phyloP scores from a whole-genome alignment of 2,888 invertebrate species.

The Drosophila mayaguana region DNA sequence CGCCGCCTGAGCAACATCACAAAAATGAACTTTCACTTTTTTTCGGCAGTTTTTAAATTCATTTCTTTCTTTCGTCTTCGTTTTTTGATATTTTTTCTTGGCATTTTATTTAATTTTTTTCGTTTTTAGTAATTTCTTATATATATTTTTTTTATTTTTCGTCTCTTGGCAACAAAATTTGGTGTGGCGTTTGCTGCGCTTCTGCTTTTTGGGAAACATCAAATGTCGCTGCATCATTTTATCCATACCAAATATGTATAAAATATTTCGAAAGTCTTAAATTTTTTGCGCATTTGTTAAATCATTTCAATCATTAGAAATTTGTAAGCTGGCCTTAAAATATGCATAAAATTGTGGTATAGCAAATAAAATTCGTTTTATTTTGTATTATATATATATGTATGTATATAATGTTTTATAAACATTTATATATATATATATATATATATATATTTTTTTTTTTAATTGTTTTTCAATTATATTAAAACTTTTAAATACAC shows the following conservation, averaged over 20 bases:
- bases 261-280: conserved; percentile 48
- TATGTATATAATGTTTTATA: too few species aligned
- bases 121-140: conserved; percentile 15
- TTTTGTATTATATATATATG: too few species aligned
- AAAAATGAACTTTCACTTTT: conserved; percentile 85
- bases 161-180: conserved; percentile 50
- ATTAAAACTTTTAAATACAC: too few species aligned
- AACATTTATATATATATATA: too few species aligned
- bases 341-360: too few species aligned
- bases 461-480: not conserved
- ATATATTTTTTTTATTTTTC: conserved; percentile 35
- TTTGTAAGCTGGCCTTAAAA: not conserved
- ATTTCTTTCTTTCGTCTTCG: conserved; percentile 73
- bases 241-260: conserved; percentile 50
- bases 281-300: not conserved
- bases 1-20: conserved; percentile 73
- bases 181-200: conserved; percentile 19
- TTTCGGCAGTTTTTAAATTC: conserved; percentile 84
- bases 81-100: conserved; percentile 48
- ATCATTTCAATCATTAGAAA: not conserved
- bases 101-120: conserved; percentile 44
- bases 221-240: conserved; percentile 29
- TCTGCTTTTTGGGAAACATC: conserved; percentile 51
- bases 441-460: not conserved
- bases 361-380: too few species aligned